Evolutionary conservation across 92 coral and sea anemone genomes (phyloP).

Genomic region (Desmophyllum pertusum): DNA sequence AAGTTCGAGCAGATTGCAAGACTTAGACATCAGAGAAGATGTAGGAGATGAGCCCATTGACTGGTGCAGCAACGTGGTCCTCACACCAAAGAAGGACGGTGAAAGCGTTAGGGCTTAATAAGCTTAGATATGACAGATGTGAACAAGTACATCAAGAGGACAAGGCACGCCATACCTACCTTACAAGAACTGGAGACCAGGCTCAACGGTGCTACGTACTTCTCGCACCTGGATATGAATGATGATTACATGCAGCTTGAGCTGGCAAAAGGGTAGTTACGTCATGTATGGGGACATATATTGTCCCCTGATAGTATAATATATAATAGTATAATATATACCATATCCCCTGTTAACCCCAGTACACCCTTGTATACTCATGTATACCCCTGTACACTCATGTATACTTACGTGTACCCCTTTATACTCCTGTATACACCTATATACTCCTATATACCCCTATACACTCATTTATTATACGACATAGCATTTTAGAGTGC

Average conservation of each 20-base stretch:
- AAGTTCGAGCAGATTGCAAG: neutral
- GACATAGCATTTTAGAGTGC: no score
- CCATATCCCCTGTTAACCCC: no score
- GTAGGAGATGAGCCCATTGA: neutral
- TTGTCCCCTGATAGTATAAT: no score
- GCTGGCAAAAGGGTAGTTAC: slow-evolving; percentile 42
- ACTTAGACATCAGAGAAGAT: neutral
- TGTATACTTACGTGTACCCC: no score
- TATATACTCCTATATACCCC: no score
- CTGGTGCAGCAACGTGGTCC: neutral
- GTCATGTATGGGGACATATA: slow-evolving; percentile 48
- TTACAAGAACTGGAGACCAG: slow-evolving; percentile 27
- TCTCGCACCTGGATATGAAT: slow-evolving; percentile 47
- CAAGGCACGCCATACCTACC: slow-evolving; percentile 50
- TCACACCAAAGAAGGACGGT: slow-evolving; percentile 40
- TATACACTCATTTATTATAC: no score
- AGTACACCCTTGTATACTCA: no score
- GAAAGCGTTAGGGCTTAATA: no score
- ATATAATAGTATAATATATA: no score
- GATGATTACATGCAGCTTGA: slow-evolving; percentile 48
- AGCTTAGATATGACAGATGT: slow-evolving; percentile 22
- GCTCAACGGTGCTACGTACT: slow-evolving; percentile 57
- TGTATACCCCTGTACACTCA: no score
- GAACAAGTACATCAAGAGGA: slow-evolving; percentile 32
- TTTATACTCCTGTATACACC: no score